Evolutionary conservation across 2,888 invertebrate species (phyloP).

Genomic region (Thalpophila matura): DNA sequence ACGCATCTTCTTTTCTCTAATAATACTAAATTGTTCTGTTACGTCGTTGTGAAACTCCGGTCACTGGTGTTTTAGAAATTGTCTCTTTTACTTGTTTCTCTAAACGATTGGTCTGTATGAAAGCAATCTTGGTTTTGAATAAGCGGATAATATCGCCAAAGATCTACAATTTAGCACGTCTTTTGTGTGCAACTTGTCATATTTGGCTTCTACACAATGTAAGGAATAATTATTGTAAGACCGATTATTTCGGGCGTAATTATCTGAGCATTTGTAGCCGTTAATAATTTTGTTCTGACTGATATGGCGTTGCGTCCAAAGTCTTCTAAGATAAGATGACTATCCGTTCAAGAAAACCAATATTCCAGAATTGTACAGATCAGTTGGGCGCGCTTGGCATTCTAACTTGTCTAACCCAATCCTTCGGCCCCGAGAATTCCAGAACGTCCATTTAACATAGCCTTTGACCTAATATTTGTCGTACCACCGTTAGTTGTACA

Average conservation of each 20-base stretch:
- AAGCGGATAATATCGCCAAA: not conserved
- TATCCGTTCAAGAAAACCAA: constrained; percentile 10
- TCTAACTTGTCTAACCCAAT: constrained; percentile 6
- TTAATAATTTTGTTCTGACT: too few relatives aligned
- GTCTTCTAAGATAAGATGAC: not conserved
- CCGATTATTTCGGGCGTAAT: too few relatives aligned
- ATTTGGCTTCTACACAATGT: too few relatives aligned
- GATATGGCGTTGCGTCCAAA: too few relatives aligned
- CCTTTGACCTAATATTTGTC: constrained; percentile 7
- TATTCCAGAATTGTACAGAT: constrained; percentile 11
- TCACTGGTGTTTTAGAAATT: constrained; percentile 47
- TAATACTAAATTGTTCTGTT: constrained; percentile 47
- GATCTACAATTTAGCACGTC: too few relatives aligned
- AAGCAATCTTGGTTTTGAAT: not conserved
- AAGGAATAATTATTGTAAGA: not conserved
- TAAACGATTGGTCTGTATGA: not conserved
- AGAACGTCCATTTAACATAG: not conserved
- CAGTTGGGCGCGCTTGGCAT: not conserved
- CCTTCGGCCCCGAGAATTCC: not conserved
- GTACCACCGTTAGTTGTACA: not conserved
- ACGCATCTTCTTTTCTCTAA: constrained; percentile 52
- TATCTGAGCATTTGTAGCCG: too few relatives aligned
- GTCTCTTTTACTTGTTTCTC: constrained; percentile 17
- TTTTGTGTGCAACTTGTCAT: too few relatives aligned
- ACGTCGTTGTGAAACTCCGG: constrained; percentile 50